A percentile compares a stretch with the other conserved stretches of the same genome.
Conservation (phyloP, 2,113 vertebrate genomes). For the Podocnemis expansa region DNA sequence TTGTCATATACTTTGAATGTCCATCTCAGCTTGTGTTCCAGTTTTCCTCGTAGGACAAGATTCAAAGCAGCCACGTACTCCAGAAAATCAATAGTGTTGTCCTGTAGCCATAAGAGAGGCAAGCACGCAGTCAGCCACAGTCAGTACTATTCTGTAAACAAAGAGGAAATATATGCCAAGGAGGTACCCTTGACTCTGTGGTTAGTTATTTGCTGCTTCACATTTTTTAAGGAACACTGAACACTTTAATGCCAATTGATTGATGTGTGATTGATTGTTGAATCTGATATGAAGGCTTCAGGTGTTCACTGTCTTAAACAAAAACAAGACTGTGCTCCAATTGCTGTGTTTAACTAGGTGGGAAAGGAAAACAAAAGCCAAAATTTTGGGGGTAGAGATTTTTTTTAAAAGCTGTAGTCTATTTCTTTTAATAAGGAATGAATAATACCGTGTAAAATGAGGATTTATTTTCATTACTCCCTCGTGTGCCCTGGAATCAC, state of each 20-base stretch:
- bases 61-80: conserved; percentile 96
- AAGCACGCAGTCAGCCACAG: neutral
- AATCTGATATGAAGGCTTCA: neutral
- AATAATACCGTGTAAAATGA: neutral
- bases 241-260: accelerated
- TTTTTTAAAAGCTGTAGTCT: neutral
- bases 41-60: conserved; percentile 90
- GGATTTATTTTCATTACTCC: neutral
- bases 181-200: accelerated
- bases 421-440: neutral
- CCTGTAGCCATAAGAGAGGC: conserved; percentile 73
- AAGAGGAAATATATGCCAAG: accelerated
- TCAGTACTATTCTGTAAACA: neutral
- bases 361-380: neutral
- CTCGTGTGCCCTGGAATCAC: neutral
- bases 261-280: neutral
- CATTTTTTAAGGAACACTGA: accelerated
- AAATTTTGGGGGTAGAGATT: neutral
- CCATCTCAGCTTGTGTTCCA: conserved; percentile 97
- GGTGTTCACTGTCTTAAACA: neutral
- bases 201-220: accelerated
- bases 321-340: neutral
- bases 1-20: conserved; percentile 98
- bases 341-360: neutral
- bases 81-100: conserved; percentile 96